Percentiles rank a stretch among this genome's conserved stretches.
These are phyloP conservation scores for Amphipyra tragopoginis DNA, from an alignment of 2,888 invertebrate genomes.

Conservation along the genomic window DNA sequence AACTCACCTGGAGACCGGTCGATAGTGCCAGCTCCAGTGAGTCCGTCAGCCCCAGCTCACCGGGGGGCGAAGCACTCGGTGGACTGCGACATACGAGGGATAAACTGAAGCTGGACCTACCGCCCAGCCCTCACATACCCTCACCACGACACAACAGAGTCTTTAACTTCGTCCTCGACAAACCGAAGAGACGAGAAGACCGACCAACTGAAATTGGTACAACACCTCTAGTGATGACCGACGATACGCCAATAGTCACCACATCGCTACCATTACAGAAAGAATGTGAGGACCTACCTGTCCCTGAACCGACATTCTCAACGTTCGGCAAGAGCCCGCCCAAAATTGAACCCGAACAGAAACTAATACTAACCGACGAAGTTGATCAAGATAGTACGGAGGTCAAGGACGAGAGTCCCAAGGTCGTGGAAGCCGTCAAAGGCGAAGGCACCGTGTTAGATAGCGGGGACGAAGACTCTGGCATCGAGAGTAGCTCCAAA, in stretches of 20 bases:
- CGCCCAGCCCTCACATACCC: conserved; percentile 88
- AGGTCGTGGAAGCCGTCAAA: conserved; percentile 77
- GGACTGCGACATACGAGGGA: conserved; percentile 93
- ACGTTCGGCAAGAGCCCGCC: conserved; percentile 89
- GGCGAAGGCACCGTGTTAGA: conserved; percentile 91
- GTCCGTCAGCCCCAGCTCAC: conserved; percentile 84
- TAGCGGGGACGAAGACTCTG: conserved; percentile 92
- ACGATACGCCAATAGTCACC: conserved; percentile 83
- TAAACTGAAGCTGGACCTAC: conserved; percentile 92
- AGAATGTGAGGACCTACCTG: conserved; percentile 70
- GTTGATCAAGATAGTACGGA: conserved; percentile 57
- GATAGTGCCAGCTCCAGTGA: conserved; percentile 85
- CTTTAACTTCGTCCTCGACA: conserved; percentile 84
- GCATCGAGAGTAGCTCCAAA: conserved; percentile 91
- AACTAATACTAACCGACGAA: conserved; percentile 74
- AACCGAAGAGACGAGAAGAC: conserved; percentile 73
- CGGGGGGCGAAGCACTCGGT: conserved; percentile 88
- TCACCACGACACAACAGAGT: conserved; percentile 82
- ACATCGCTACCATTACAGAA: conserved; percentile 67
- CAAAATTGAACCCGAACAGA: conserved; percentile 72
- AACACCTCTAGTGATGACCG: conserved; percentile 82
- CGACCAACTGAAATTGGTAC: conserved; percentile 54
- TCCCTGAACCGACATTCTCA: conserved; percentile 88
- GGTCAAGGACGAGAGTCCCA: conserved; percentile 69
- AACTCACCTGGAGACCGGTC: conserved; percentile 71